Evolutionary conservation across 2,888 invertebrate genomes (phyloP).

Genomic region (Fabriciana adippe): DNA sequence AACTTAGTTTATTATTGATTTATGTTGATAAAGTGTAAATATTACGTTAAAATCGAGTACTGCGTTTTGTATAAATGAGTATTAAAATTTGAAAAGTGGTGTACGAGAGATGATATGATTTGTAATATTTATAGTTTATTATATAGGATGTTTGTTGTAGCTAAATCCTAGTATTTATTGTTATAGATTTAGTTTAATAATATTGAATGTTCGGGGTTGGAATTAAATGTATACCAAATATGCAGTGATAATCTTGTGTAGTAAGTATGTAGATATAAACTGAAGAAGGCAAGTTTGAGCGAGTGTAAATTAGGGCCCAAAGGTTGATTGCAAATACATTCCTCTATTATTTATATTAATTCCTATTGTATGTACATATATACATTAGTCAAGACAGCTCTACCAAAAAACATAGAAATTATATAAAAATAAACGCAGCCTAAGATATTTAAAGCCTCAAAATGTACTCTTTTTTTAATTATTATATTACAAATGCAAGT

Average conservation of each 20-base stretch:
- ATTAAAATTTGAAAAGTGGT: background rate
- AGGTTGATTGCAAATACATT: constrained; percentile 24
- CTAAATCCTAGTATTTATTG: constrained; percentile 26
- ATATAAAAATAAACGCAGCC: too few relatives aligned
- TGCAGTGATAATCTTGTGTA: background rate
- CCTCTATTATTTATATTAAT: constrained; percentile 17
- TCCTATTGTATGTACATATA: constrained; percentile 1
- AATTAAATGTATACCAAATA: constrained; percentile 7
- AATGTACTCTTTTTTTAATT: too few relatives aligned
- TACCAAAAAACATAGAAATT: background rate
- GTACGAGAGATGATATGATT: background rate
- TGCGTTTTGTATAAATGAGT: background rate
- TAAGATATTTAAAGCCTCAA: too few relatives aligned
- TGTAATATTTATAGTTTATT: background rate
- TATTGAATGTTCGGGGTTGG: constrained; percentile 1
- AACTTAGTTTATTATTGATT: background rate
- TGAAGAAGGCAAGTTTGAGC: constrained; percentile 6
- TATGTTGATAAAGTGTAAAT: constrained; percentile 14
- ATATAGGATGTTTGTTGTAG: constrained; percentile 6
- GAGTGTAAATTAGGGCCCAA: constrained; percentile 24
- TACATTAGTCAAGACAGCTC: constrained; percentile 18
- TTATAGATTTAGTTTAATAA: constrained; percentile 4
- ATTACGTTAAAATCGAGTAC: constrained; percentile 4
- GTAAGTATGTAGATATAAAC: constrained; percentile 6
- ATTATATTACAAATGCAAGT: too few relatives aligned